These are phyloP conservation scores for Myopa tessellatipennis DNA, from an alignment of 2,888 invertebrate genomes.

Conservation along the genomic window DNA sequence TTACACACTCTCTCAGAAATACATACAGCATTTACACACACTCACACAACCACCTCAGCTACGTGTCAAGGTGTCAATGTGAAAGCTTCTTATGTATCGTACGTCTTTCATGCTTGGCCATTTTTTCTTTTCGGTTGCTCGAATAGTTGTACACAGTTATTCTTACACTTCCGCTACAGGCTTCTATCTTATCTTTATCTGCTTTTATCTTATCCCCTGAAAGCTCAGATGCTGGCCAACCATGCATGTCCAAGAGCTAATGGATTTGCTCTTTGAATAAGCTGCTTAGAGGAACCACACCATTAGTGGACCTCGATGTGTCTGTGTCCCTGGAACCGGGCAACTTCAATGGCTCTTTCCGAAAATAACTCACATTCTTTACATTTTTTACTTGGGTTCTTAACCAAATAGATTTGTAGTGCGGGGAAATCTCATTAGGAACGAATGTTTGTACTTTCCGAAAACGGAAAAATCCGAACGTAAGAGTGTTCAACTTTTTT, in stretches of 20 bases:
- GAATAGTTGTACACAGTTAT: not conserved
- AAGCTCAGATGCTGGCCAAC: constrained; percentile 9
- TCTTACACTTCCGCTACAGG: constrained; percentile 4
- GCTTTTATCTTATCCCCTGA: constrained; percentile 26
- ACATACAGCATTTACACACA: not conserved
- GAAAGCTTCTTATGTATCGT: constrained; percentile 47
- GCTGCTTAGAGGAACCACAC: constrained; percentile 22
- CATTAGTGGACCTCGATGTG: not conserved
- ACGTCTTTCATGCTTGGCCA: not conserved
- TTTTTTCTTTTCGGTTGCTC: not conserved
- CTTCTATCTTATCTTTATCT: not conserved
- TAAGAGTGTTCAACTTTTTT: too few relatives aligned
- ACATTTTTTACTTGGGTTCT: too few relatives aligned
- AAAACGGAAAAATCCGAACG: too few relatives aligned
- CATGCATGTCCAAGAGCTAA: constrained; percentile 14
- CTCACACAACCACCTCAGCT: not conserved
- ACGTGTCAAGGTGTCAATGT: constrained; percentile 45
- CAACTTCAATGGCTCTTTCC: too few relatives aligned
- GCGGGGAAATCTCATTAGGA: too few relatives aligned
- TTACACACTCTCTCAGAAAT: constrained; percentile 7
- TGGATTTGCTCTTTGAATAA: constrained; percentile 23
- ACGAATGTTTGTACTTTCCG: too few relatives aligned
- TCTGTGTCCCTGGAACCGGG: not conserved
- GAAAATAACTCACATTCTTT: too few relatives aligned
- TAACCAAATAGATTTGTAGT: too few relatives aligned